phyloP scores from a whole-genome alignment of 2,113 vertebrate species.

The Syrmaticus mikado region DNA sequence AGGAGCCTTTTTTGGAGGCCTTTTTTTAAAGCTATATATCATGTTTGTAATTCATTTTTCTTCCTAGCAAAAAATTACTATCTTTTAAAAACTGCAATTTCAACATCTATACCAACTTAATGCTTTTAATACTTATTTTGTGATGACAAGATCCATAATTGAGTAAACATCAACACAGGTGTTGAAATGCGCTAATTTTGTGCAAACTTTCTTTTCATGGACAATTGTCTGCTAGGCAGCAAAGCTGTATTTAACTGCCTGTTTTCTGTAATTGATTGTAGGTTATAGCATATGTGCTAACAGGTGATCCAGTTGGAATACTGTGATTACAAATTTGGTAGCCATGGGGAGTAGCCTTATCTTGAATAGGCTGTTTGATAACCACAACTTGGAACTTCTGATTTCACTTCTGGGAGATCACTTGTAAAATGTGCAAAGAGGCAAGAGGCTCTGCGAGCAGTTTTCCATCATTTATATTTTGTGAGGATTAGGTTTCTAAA shows the following conservation, averaged over 20 bases:
- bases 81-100: not conserved
- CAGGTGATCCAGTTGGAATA: rapidly evolving
- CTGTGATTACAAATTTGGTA: not conserved
- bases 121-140: not conserved
- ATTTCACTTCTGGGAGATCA: not conserved
- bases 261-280: not conserved
- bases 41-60: not conserved
- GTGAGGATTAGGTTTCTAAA: not conserved
- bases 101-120: not conserved
- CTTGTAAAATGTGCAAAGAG: not conserved
- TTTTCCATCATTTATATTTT: not conserved
- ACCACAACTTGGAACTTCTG: rapidly evolving
- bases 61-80: not conserved
- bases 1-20: too few species aligned
- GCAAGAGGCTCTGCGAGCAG: not conserved
- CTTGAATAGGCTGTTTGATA: not conserved
- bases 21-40: not conserved
- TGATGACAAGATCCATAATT: not conserved
- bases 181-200: not conserved
- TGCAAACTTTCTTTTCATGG: not conserved
- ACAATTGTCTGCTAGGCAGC: not conserved
- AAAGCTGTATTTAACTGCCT: not conserved
- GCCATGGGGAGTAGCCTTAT: not conserved
- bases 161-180: not conserved
- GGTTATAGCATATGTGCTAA: not conserved